Evolutionary conservation across 2,888 invertebrate species (phyloP).

Genomic region (Dendrolimus houi): DNA sequence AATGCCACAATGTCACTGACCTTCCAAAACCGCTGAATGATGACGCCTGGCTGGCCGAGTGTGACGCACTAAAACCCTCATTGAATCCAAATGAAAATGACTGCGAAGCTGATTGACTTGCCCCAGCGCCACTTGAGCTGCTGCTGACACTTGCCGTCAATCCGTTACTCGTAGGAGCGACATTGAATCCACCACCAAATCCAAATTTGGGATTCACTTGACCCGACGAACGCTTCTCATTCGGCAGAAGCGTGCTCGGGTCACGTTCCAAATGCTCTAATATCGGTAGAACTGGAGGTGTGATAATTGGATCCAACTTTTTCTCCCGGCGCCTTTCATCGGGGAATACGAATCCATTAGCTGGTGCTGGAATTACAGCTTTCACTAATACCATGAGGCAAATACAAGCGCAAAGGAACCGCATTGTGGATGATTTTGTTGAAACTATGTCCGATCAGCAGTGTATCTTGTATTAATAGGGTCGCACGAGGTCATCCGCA

Average conservation of each 20-base stretch:
- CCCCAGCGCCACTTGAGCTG: slow-evolving; percentile 53
- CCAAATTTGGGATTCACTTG: slow-evolving; percentile 51
- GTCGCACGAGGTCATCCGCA: slow-evolving; percentile 58
- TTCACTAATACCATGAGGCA: slow-evolving; percentile 33
- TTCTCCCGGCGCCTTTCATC: slow-evolving; percentile 45
- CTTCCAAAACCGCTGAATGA: slow-evolving; percentile 66
- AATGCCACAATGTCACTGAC: slow-evolving; percentile 37
- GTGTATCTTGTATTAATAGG: slow-evolving; percentile 71
- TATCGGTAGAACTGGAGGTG: slow-evolving; percentile 67
- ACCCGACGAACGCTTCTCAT: slow-evolving; percentile 30
- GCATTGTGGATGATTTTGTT: slow-evolving; percentile 51
- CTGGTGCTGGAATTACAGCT: slow-evolving; percentile 40
- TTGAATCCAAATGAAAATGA: slow-evolving; percentile 68
- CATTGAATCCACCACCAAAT: slow-evolving; percentile 56
- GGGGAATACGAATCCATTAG: slow-evolving; percentile 54
- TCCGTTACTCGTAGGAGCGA: slow-evolving; percentile 53
- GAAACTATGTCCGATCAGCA: slow-evolving; percentile 52
- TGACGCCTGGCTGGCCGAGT: slow-evolving; percentile 65
- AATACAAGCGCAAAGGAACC: slow-evolving; percentile 48
- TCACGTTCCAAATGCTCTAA: slow-evolving; percentile 69
- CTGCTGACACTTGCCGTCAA: slow-evolving; percentile 61
- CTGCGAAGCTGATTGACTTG: slow-evolving; percentile 65
- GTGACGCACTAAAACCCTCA: slow-evolving; percentile 67
- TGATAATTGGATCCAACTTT: slow-evolving; percentile 61
- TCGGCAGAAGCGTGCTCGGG: slow-evolving; percentile 60